Evolutionary conservation across 1,140 invertebrate genomes (phyloP).

Genomic region (Helicoverpa zea): DNA sequence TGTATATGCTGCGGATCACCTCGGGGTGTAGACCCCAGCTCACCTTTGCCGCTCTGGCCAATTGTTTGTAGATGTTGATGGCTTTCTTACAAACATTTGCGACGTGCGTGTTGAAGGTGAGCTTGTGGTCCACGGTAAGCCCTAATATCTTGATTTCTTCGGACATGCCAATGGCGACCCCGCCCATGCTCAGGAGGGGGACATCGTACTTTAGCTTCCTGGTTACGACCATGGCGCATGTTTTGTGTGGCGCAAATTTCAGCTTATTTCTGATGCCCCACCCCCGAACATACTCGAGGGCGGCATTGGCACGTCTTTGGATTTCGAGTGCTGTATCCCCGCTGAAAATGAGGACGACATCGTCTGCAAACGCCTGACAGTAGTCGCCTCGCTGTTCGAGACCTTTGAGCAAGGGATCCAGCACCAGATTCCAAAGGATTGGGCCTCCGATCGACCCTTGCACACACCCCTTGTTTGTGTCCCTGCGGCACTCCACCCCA

Average conservation of each 20-base stretch:
- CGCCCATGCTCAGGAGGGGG: neutral
- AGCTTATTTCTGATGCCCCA: constrained; percentile 33
- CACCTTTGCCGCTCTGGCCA: neutral
- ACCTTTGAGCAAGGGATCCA: constrained; percentile 34
- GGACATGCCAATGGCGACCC: neutral
- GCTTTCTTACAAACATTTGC: constrained; percentile 18
- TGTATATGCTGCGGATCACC: constrained; percentile 6
- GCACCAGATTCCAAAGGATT: constrained; percentile 29
- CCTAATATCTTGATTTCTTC: constrained; percentile 30
- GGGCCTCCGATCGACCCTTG: constrained; percentile 6
- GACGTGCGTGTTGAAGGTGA: constrained; percentile 16
- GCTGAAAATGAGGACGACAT: neutral
- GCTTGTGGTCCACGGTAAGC: neutral
- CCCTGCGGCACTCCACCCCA: too few relatives aligned
- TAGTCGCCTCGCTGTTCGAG: constrained; percentile 1
- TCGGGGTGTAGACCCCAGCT: neutral
- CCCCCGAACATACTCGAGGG: constrained; percentile 23
- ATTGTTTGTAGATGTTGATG: constrained; percentile 2
- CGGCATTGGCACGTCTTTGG: constrained; percentile 19
- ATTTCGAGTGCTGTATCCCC: constrained; percentile 10
- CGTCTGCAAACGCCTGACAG: constrained; percentile 27
- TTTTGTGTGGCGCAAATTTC: constrained; percentile 6
- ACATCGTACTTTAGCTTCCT: constrained; percentile 12
- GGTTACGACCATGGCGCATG: constrained; percentile 24
- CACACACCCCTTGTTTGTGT: too few relatives aligned